Conservation (phyloP, 2,888 invertebrate species). For the Eretmocerus hayati region DNA sequence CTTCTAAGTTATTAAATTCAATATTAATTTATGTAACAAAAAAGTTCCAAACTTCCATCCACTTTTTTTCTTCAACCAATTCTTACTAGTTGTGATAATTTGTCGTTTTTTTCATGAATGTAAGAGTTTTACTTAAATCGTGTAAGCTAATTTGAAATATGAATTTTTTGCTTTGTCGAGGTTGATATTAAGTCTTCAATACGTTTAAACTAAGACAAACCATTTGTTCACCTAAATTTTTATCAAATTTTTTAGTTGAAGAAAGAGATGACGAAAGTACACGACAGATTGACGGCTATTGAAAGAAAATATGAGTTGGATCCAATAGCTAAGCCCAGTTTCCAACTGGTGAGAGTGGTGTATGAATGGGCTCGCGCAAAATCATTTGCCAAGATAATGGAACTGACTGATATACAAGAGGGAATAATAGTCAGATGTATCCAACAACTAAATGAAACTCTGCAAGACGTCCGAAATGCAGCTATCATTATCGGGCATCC, state of each 20-base stretch:
- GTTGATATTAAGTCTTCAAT: too few species aligned
- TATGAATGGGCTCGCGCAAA: conserved; percentile 92
- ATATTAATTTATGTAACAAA: too few species aligned
- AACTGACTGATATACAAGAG: conserved; percentile 89
- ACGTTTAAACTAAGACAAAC: too few species aligned
- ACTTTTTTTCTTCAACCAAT: too few species aligned
- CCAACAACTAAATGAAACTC: conserved; percentile 88
- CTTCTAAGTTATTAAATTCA: too few species aligned
- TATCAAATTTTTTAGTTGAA: conserved; percentile 18
- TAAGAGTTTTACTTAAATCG: too few species aligned
- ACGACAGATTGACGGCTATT: conserved; percentile 9
- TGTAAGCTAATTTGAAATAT: too few species aligned
- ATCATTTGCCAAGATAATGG: conserved; percentile 90
- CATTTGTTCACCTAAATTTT: too few species aligned
- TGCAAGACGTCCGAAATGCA: conserved; percentile 85
- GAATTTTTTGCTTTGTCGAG: too few species aligned
- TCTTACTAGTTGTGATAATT: too few species aligned
- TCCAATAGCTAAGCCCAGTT: conserved; percentile 52
- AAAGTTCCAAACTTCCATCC: too few species aligned
- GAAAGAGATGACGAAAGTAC: conserved; percentile 22
- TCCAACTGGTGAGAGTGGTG: conserved; percentile 88
- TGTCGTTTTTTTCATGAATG: too few species aligned
- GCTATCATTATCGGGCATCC: conserved; percentile 91
- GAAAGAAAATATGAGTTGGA: conserved; percentile 16
- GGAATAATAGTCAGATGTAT: conserved; percentile 97